Evolutionary conservation across 2,888 invertebrate genomes (phyloP).

Genomic region (Oscheius sp.): DNA sequence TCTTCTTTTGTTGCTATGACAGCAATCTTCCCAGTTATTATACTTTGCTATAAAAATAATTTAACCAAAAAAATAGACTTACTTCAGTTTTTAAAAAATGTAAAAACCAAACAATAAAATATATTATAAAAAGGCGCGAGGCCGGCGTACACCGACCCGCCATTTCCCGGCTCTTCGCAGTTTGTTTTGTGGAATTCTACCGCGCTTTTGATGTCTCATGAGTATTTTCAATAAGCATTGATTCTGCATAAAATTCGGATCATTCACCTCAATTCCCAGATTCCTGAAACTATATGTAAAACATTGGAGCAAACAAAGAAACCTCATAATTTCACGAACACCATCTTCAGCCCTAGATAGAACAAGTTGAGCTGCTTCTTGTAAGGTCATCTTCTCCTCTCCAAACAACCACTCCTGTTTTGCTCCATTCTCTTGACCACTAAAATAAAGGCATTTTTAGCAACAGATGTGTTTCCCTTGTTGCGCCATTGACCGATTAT

Average conservation of each 20-base stretch:
- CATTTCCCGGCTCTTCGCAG: neutral
- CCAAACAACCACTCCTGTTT: slow-evolving; percentile 56
- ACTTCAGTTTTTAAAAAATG: too few relatives aligned
- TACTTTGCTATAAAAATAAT: neutral
- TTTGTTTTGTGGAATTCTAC: too few relatives aligned
- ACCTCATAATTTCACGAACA: slow-evolving; percentile 32
- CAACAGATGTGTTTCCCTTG: slow-evolving; percentile 10
- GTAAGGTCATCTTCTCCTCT: slow-evolving; percentile 37
- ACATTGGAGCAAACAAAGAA: too few relatives aligned
- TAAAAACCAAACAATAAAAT: too few relatives aligned
- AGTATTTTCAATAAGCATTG: too few relatives aligned
- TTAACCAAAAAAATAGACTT: neutral
- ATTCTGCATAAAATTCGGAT: too few relatives aligned
- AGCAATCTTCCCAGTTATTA: neutral
- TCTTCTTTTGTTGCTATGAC: too few relatives aligned
- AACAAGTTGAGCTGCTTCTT: slow-evolving; percentile 38
- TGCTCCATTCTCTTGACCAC: slow-evolving; percentile 33
- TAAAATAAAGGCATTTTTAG: neutral
- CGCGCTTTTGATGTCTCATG: too few relatives aligned
- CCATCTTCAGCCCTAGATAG: slow-evolving; percentile 34
- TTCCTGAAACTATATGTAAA: neutral
- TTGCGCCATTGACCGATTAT: slow-evolving; percentile 12
- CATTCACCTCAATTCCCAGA: neutral
- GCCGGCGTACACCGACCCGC: neutral
- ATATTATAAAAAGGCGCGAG: too few relatives aligned